Percentiles rank a stretch among this genome's conserved stretches.
phyloP scores from a whole-genome alignment of 2,797 vertebrate genomes.

The Epinephelus coioides region DNA sequence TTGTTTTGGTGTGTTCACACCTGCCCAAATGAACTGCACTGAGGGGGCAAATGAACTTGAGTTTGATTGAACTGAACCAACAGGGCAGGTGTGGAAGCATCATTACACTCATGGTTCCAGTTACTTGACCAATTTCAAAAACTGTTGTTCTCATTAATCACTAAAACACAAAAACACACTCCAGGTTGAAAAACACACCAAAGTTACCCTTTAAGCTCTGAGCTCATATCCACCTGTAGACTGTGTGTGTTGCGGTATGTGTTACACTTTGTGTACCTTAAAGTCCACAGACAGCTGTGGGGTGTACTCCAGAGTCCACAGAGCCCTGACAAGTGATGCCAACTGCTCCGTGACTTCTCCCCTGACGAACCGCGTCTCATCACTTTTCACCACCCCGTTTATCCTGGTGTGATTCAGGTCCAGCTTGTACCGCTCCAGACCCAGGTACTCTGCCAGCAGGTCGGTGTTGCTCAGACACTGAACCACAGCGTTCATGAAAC shows the following conservation, averaged over 20 bases:
- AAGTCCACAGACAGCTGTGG: conserved; percentile 96
- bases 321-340: conserved; percentile 91
- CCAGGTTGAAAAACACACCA: too few relatives aligned
- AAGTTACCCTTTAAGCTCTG: background rate
- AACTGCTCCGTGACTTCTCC: conserved; percentile 93
- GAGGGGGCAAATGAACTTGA: too few relatives aligned
- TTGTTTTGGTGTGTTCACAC: too few relatives aligned
- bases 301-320: conserved; percentile 95
- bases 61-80: too few relatives aligned
- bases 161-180: too few relatives aligned
- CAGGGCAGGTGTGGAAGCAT: too few relatives aligned
- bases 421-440: conserved; percentile 86
- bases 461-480: conserved; percentile 98
- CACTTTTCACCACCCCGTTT: conserved; percentile 61
- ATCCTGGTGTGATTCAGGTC: conserved; percentile 60
- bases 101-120: too few relatives aligned
- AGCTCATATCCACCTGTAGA: conserved; percentile 15
- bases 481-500: conserved; percentile 97
- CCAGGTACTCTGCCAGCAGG: conserved; percentile 93
- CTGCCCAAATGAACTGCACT: too few relatives aligned
- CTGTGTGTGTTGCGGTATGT: background rate
- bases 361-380: conserved; percentile 52
- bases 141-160: too few relatives aligned
- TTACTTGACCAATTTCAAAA: too few relatives aligned
- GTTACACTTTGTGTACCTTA: conserved; percentile 86